phyloP scores from a whole-genome alignment of 2,888 invertebrate genomes.

The Leucophenga montana region DNA sequence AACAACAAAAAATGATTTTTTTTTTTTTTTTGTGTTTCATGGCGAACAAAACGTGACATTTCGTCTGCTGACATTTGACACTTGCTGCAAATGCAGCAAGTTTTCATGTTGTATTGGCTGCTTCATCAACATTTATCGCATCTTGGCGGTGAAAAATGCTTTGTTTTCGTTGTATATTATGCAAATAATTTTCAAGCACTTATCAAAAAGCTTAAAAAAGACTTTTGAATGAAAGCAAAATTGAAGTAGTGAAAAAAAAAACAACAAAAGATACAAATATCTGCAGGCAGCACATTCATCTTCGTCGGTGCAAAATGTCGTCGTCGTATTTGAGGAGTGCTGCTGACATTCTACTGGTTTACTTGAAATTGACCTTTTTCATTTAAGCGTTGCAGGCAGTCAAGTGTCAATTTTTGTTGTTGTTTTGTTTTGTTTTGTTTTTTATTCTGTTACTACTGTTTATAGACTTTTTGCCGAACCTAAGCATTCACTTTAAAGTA shows the following conservation, averaged over 20 bases:
- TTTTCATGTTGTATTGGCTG: not conserved
- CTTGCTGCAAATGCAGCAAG: slow-evolving; percentile 44
- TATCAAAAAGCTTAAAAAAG: not conserved
- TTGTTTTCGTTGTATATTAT: not conserved
- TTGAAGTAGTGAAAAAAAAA: not conserved
- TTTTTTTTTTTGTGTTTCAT: too few relatives aligned
- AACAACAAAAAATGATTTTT: too few relatives aligned
- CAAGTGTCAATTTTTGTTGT: slow-evolving; percentile 34
- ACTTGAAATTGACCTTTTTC: slow-evolving; percentile 27
- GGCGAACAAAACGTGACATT: slow-evolving; percentile 59
- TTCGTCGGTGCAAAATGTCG: slow-evolving; percentile 39
- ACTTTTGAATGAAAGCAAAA: slow-evolving; percentile 10
- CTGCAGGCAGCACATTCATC: slow-evolving; percentile 24
- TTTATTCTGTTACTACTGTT: not conserved
- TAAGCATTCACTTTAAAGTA: not conserved
- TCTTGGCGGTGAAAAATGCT: too few relatives aligned
- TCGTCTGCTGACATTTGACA: slow-evolving; percentile 62
- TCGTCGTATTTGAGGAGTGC: slow-evolving; percentile 46
- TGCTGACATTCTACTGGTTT: slow-evolving; percentile 27
- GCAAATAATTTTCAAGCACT: slow-evolving; percentile 11
- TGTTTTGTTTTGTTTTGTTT: not conserved
- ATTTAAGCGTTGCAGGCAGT: not conserved
- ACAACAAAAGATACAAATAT: slow-evolving; percentile 14
- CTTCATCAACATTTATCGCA: too few relatives aligned
- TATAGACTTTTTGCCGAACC: not conserved